Evolutionary conservation across 2,797 vertebrate genomes (phyloP).

Genomic region (Sebastiscus tertius): DNA sequence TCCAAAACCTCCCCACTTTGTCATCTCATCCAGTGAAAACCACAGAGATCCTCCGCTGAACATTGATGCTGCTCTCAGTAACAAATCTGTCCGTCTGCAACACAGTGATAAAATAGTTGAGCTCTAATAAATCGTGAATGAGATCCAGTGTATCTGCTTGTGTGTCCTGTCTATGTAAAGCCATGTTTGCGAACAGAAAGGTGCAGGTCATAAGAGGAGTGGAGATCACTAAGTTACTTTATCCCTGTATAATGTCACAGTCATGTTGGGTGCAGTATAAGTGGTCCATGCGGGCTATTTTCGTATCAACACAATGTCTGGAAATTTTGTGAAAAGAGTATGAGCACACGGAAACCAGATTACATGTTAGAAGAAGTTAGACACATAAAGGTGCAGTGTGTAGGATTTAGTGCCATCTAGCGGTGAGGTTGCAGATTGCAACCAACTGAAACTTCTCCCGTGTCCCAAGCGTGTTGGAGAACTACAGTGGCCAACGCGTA

Average conservation of each 20-base stretch:
- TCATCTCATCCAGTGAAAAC: conserved; percentile 70
- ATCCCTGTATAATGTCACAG: not conserved
- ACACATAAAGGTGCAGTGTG: not conserved
- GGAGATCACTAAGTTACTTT: not conserved
- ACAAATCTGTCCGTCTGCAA: conserved; percentile 71
- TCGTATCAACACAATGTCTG: not conserved
- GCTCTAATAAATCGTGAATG: conserved; percentile 78
- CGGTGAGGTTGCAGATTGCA: not conserved
- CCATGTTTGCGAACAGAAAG: conserved; percentile 24
- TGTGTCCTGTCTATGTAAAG: conserved; percentile 11
- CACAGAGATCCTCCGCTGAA: conserved; percentile 82
- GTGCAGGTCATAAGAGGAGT: conserved; percentile 2
- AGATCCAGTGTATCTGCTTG: conserved; percentile 57
- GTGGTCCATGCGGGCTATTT: not conserved
- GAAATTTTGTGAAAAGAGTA: conserved; percentile 1
- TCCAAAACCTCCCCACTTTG: conserved; percentile 80
- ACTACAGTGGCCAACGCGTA: not conserved
- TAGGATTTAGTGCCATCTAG: too few relatives aligned
- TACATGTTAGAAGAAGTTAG: not conserved
- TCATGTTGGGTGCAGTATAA: not conserved
- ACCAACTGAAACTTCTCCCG: not conserved
- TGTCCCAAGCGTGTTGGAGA: not conserved
- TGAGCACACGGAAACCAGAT: not conserved
- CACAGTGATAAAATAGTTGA: conserved; percentile 80
- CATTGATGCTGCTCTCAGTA: conserved; percentile 72